Percentiles rank a stretch among this genome's conserved stretches.
These are phyloP conservation scores for Apis florea DNA, from an alignment of 1,140 invertebrate species.

Conservation along the genomic window DNA sequence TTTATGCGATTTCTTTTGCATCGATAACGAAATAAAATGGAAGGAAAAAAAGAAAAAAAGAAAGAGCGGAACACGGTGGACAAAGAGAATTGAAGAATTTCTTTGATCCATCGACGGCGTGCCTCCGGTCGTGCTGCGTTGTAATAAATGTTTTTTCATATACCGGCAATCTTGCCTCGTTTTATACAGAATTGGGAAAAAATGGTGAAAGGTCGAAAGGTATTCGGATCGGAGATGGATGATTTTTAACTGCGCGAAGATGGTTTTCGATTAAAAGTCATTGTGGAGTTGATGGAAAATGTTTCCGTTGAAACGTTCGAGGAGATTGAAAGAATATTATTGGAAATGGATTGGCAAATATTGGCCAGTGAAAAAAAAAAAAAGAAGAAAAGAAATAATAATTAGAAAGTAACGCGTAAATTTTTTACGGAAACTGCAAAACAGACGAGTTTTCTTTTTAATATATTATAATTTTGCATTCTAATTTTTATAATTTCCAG, in stretches of 20 bases:
- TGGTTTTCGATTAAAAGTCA: neutral
- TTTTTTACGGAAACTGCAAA: too few relatives aligned
- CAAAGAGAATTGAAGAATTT: constrained; percentile 6
- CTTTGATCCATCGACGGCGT: constrained; percentile 16
- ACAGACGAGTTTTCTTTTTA: too few relatives aligned
- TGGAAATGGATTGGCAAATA: too few relatives aligned
- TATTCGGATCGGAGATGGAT: too few relatives aligned
- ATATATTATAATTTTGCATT: too few relatives aligned
- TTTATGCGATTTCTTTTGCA: constrained; percentile 6
- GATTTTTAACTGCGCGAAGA: neutral
- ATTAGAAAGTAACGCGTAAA: too few relatives aligned
- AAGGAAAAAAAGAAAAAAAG: neutral
- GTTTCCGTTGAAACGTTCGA: too few relatives aligned
- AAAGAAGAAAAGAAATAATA: too few relatives aligned
- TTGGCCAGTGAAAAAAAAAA: too few relatives aligned
- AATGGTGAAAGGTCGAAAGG: neutral
- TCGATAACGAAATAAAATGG: constrained; percentile 21
- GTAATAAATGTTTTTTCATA: constrained; percentile 18
- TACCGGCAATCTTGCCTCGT: neutral
- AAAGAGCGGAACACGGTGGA: too few relatives aligned
- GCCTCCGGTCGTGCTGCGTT: neutral
- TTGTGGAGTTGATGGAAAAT: neutral
- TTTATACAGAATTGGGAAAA: neutral
- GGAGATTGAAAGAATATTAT: too few relatives aligned
- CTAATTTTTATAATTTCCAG: too few relatives aligned